phyloP scores from a whole-genome alignment of 2,113 vertebrate genomes.

The Tretioscincus oriximinensis region DNA sequence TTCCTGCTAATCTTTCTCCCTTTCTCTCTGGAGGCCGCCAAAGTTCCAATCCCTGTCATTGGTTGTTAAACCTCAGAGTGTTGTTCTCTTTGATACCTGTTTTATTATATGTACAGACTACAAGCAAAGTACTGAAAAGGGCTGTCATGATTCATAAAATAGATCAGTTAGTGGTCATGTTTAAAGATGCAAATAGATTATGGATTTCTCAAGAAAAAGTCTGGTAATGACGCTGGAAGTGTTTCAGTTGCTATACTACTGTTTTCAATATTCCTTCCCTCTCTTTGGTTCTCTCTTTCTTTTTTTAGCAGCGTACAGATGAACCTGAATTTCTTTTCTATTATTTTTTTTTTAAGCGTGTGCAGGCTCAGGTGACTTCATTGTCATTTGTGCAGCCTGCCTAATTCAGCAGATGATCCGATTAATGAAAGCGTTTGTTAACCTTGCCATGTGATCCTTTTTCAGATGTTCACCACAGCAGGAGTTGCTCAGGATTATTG shows the following conservation, averaged over 20 bases:
- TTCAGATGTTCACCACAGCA: slow-evolving; percentile 50
- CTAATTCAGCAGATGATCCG: slow-evolving; percentile 57
- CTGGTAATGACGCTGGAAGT: slow-evolving; percentile 21
- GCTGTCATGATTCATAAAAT: slow-evolving; percentile 22
- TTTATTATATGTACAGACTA: too few species aligned
- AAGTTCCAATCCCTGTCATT: too few species aligned
- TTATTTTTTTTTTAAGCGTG: neutral
- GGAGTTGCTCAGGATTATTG: slow-evolving; percentile 63
- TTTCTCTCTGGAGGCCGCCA: too few species aligned
- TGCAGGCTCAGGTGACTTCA: slow-evolving; percentile 37
- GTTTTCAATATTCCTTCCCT: slow-evolving; percentile 44
- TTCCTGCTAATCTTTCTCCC: too few species aligned
- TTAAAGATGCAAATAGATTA: slow-evolving; percentile 22
- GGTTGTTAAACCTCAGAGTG: too few species aligned
- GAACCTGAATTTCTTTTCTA: slow-evolving; percentile 4
- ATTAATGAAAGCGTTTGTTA: slow-evolving; percentile 62
- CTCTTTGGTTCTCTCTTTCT: slow-evolving; percentile 25
- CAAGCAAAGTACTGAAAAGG: too few species aligned
- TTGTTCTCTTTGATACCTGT: too few species aligned
- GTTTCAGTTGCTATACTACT: slow-evolving; percentile 6
- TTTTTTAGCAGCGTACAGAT: slow-evolving; percentile 19
- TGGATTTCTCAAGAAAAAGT: slow-evolving; percentile 30
- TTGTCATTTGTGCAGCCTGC: slow-evolving; percentile 36
- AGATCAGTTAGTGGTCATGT: slow-evolving; percentile 29
- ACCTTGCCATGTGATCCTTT: slow-evolving; percentile 59